phyloP scores from a whole-genome alignment of 2,113 vertebrate genomes.

The Puma concolor region DNA sequence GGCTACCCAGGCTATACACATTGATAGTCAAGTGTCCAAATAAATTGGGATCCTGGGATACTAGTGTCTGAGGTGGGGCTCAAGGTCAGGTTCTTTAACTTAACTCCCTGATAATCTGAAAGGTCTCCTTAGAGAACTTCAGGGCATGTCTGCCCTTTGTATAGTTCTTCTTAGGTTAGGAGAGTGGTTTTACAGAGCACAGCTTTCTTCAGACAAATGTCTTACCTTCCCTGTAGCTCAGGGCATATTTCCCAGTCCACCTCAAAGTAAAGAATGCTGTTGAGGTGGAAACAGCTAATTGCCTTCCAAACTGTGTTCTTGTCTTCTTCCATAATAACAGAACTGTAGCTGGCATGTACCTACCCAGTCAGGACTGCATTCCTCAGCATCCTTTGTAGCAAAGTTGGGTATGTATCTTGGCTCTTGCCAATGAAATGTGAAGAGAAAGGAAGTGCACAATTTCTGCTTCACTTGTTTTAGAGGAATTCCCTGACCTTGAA shows the following conservation, averaged over 20 bases:
- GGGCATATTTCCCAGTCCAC: background rate
- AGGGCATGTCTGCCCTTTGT: background rate
- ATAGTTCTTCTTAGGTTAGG: background rate
- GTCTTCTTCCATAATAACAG: background rate
- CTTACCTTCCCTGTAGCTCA: background rate
- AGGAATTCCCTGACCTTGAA: background rate
- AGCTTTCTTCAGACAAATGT: background rate
- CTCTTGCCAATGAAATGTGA: background rate
- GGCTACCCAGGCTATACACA: background rate
- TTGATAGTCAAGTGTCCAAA: background rate
- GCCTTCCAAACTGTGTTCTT: background rate
- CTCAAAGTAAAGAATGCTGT: background rate
- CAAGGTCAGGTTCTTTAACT: background rate
- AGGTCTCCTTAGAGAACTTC: background rate
- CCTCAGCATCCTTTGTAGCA: background rate
- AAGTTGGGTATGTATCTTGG: background rate
- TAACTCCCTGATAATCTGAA: background rate
- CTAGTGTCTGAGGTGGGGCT: background rate
- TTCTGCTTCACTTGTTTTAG: background rate
- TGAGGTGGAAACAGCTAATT: background rate
- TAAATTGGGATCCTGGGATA: background rate
- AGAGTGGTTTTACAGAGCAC: background rate
- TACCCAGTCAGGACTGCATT: background rate
- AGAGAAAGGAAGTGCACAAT: background rate
- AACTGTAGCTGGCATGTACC: background rate